Evolutionary conservation across 2,113 vertebrate genomes (phyloP), one percentile per base, ranked within the genome.

Genomic region (Myrmecophaga tridactyla): DNA sequence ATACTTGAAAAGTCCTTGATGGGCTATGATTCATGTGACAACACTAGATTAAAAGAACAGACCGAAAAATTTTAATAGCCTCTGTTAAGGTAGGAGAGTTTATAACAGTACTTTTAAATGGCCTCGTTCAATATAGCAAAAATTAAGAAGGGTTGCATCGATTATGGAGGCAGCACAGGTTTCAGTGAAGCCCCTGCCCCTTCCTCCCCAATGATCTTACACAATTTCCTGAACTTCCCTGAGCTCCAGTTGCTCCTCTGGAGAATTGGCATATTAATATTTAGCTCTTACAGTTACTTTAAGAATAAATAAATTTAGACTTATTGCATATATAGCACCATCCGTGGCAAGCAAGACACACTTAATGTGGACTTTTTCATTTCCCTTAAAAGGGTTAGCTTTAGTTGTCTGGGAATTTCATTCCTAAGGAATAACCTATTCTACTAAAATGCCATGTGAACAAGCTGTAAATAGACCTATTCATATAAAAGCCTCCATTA

Each of bases 21-120:
- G 84, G 89, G 15, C 73, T 95, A 65, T 86, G 56, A 94, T 43
- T 93, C 90, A 92, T 80, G 63, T 58, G 53, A 78, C 92, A 93
- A 94, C 56, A 82, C 62, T 80, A 25, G 18, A 25, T 86, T 94
- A 89, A 41, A 89, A 69, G 75, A 95, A 90, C 29, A 92, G 58
- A 69, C 70, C 93, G 80, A 93, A 70, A 91, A 80, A 58, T 86
- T 63, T 92, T 94, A 73, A 58, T 78, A 89, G 46, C 29, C 25
- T 92, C 78, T 84, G 25, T 83, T 72, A 63, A 89, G 9, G 31
- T 13, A 36, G 29, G 48, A 39, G 10, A 76, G 21, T 84, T 90
- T 69, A 41, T 83, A 62, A 78, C 29, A 93, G 75, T 46, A 51
- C 20, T 1, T 84, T 60, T 58, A 93, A 86, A 86, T 75, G 70